A percentile compares a stretch with the other conserved stretches of the same genome.
Conservation (phyloP, 2,113 vertebrate genomes). For the Oophaga pumilio region DNA sequence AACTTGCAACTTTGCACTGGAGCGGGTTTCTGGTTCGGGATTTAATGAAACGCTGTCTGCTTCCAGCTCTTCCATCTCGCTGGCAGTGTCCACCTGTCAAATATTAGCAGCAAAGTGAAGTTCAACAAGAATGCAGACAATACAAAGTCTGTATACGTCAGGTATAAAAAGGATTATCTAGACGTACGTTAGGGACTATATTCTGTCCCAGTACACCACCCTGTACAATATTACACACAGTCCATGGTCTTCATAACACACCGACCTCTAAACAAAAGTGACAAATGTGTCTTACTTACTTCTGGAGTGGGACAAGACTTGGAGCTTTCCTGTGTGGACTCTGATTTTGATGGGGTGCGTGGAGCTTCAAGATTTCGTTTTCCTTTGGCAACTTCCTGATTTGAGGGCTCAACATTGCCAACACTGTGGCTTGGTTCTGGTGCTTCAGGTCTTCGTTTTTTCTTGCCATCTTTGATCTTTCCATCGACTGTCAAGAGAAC, state of each 20-base stretch:
- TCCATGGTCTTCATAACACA: neutral
- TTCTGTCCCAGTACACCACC: too few species aligned
- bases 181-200: too few species aligned
- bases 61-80: constrained; percentile 96
- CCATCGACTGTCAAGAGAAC: neutral
- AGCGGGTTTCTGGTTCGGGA: constrained; percentile 75
- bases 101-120: neutral
- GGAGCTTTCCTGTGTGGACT: constrained; percentile 85
- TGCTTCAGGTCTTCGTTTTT: constrained; percentile 43
- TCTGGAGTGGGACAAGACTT: constrained; percentile 92
- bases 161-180: too few species aligned
- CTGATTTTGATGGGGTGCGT: constrained; percentile 75
- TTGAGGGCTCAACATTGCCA: constrained; percentile 60
- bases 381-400: constrained; percentile 49
- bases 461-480: constrained; percentile 13
- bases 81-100: constrained; percentile 92
- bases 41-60: constrained; percentile 83
- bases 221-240: too few species aligned
- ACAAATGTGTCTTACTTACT: constrained; percentile 81
- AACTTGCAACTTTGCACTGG: constrained; percentile 88
- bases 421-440: constrained; percentile 55
- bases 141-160: neutral
- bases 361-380: constrained; percentile 69
- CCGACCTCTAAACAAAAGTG: neutral
- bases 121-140: neutral